Conservation (phyloP, 2,797 vertebrate genomes). For the Percopsis omiscomaycus region DNA sequence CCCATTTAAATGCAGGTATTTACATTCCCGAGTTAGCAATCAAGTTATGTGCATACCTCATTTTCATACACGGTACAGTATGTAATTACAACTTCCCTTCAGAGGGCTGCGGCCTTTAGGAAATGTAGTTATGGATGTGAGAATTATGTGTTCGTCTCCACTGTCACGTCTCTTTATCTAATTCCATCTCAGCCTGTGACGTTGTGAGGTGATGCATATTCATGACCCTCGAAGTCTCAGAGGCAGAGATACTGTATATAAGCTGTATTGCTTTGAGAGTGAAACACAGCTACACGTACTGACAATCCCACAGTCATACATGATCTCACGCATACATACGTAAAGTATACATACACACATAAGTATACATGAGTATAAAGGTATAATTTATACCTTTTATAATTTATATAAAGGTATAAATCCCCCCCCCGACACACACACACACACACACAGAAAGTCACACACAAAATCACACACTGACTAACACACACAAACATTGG, state of each 20-base stretch:
- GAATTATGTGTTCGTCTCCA: conserved; percentile 11
- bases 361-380: background rate
- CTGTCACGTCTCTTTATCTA: background rate
- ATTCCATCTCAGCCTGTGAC: background rate
- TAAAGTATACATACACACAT: no score
- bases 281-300: conserved; percentile 1
- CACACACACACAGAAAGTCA: conserved; percentile 6
- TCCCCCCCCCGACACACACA: background rate
- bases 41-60: conserved; percentile 19
- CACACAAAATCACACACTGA: background rate
- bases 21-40: conserved; percentile 28
- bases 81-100: conserved; percentile 35
- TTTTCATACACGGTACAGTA: conserved; percentile 27
- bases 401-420: background rate
- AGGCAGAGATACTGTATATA: conserved; percentile 22
- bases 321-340: no score
- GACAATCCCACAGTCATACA: no score
- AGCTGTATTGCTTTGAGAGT: conserved; percentile 24
- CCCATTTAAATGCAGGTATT: conserved; percentile 30
- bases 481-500: background rate
- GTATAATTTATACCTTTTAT: no score
- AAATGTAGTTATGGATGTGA: conserved; percentile 4
- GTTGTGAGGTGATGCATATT: conserved; percentile 22
- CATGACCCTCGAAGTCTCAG: conserved; percentile 15
- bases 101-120: conserved; percentile 3